phyloP scores from a whole-genome alignment of 2,888 invertebrate genomes.

The Trichopria drosophilae region DNA sequence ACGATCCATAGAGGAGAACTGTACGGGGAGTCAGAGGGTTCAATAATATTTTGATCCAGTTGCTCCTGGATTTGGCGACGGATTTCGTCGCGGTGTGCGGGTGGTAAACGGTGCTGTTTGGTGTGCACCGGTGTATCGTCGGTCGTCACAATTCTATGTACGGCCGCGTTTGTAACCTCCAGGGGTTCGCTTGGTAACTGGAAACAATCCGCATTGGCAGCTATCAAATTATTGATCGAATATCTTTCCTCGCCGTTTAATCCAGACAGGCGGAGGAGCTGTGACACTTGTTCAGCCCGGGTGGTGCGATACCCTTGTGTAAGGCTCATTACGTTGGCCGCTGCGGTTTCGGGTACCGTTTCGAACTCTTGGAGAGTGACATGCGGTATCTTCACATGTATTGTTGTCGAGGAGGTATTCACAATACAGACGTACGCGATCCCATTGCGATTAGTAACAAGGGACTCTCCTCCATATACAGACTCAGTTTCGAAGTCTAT shows the following conservation, averaged over 20 bases:
- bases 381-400: background rate
- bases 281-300: background rate
- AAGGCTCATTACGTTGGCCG: no score
- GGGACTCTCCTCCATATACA: constrained; percentile 9
- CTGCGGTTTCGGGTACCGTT: background rate
- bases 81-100: background rate
- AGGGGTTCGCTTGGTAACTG: background rate
- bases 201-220: no score
- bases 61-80: background rate
- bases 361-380: background rate
- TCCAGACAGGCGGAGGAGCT: background rate
- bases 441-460: background rate
- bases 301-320: no score
- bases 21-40: background rate
- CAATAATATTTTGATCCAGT: background rate
- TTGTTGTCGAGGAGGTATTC: background rate
- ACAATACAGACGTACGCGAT: constrained; percentile 5
- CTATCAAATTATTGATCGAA: no score
- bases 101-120: background rate
- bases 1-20: constrained; percentile 1
- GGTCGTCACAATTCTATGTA: background rate
- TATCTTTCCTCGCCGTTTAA: background rate
- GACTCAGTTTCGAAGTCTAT: constrained; percentile 1
- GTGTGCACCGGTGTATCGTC: background rate
- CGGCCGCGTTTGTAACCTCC: background rate